Percentiles rank a stretch among this genome's conserved stretches.
phyloP scores from a whole-genome alignment of 2,888 invertebrate genomes.

The Pristionchus fissidentatus region DNA sequence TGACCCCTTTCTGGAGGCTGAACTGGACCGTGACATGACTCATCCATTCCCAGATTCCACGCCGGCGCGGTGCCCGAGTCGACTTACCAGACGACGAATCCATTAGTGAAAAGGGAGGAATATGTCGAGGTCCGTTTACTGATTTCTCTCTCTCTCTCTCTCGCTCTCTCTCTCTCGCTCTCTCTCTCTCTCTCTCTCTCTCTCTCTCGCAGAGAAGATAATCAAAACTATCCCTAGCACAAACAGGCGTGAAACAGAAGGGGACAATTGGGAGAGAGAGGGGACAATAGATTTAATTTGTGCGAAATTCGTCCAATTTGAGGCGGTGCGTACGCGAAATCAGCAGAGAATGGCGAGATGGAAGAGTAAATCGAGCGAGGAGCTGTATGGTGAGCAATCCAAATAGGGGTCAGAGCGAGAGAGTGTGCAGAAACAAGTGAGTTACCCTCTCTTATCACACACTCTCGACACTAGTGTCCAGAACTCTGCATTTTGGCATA shows the following conservation, averaged over 20 bases:
- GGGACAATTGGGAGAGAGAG: too few species aligned
- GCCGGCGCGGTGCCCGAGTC: constrained; percentile 1
- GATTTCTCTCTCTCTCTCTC: too few species aligned
- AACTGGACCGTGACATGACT: too few species aligned
- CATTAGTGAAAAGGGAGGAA: constrained; percentile 24
- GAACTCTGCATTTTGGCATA: too few species aligned
- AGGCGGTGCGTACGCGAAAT: background rate
- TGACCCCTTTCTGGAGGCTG: too few species aligned
- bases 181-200: too few species aligned
- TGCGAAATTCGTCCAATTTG: background rate
- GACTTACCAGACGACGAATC: constrained; percentile 28
- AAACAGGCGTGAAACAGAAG: too few species aligned
- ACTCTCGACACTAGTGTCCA: too few species aligned
- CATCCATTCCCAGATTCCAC: constrained; percentile 29
- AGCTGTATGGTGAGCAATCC: constrained; percentile 3
- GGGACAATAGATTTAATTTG: background rate
- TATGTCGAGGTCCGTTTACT: constrained; percentile 32
- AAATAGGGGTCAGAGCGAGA: background rate
- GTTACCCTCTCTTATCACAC: too few species aligned
- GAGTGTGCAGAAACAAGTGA: background rate
- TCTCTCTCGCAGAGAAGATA: too few species aligned
- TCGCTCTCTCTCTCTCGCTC: too few species aligned
- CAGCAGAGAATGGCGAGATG: background rate
- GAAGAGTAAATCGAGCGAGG: constrained; percentile 46
- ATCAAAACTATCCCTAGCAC: too few species aligned